Evolutionary conservation across 2,797 vertebrate species (phyloP), one percentile per base, ranked within the genome.

Genomic region (Pipistrellus kuhlii): DNA sequence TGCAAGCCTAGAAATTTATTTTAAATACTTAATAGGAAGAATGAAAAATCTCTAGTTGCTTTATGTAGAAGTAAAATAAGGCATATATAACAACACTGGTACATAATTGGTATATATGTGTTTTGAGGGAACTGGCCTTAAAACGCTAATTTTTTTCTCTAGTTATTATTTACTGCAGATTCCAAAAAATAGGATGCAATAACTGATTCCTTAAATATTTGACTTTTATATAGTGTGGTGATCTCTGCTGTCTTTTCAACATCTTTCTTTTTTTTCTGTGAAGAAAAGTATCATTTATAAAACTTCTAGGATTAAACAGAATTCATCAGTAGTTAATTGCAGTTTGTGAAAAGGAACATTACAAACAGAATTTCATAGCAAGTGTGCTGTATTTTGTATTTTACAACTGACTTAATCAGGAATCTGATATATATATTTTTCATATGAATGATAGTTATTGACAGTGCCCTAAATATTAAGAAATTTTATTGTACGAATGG

Each of bases 341-440:
- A 83, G 4, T 78, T 94, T 96, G 82, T 75, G 81, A 80, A 75
- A 94, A 82, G 46, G 12, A 88, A 7, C 38, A 46, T 84, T 78
- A 57, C 84, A 85, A 93, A 32, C 38, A 68, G 20, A 62, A 59
- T 76, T 92, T 81, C 46, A 62, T 72, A 83, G 17, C 46, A 93
- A 75, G 8, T 86, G 6, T 75, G 53, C 10, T 53, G 13, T 73
- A 71, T 64, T 94, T 76, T 96, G 5, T 94, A 51, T 94, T 90
- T 94, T 94, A 94, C 96, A 93, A 90, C 2, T 68, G 53, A 84
- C 23, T 82, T 73, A 89, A 91, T 94, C 46, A 94, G 72, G 69
- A 89, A 84, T 89, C 90, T 85, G 57, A 35, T 57, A 38, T 87
- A 64, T 72, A 18, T 32, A 57, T 91, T 91, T 93, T 95, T 84